Evolutionary conservation across 1,140 invertebrate species (phyloP), one percentile per base, ranked within the genome.

Genomic region (Trichonephila inaurata): DNA sequence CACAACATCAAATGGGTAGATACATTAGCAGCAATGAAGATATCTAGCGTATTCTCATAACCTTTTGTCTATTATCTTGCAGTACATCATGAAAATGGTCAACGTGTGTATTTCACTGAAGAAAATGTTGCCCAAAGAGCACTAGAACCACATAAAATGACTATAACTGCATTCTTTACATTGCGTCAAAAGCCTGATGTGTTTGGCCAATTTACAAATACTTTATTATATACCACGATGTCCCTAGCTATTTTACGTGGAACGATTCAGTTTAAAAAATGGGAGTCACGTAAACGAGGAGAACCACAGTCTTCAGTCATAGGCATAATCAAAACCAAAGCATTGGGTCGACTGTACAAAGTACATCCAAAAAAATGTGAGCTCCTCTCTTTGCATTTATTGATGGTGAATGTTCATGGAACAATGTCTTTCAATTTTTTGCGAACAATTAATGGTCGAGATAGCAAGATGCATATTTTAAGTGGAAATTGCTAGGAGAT

Each of bases 381-480:
- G 8, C 0, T 85, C 69, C 2, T 93, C 61, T 62, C 81, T 95
- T 94, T 96, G 69, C 94, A 95, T 94, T 81, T 96, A 89, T 95
- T 96, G 88, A 95, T 96, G 94, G 91, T 95, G 94, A 88, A 96
- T 95, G 92, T 96, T 94, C 95, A 85, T 93, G 96, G 96, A 51
- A 95, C 96, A 33, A 95, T 81, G 82, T 95, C 94, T 85, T 96
- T 96, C 95, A 28, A 28, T 28, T 28, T 28, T 28, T 28, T 28
- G 94, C 94, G 93, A 51, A 51, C 44, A 51, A 8, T 51, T 94
- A 95, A 94, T 94, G 96, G 90, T 94, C 94, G 95, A 51, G 96
- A 81, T 96, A 95, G 93, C 94, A 28, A 95, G 95, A 95, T 83
- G 96, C 96, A 61, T 96, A 28, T 28, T 28, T 28, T 28, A 1